Base-by-base conservation (phyloP, 1,140 invertebrate genomes). In the Nomia melanderi region DNA sequence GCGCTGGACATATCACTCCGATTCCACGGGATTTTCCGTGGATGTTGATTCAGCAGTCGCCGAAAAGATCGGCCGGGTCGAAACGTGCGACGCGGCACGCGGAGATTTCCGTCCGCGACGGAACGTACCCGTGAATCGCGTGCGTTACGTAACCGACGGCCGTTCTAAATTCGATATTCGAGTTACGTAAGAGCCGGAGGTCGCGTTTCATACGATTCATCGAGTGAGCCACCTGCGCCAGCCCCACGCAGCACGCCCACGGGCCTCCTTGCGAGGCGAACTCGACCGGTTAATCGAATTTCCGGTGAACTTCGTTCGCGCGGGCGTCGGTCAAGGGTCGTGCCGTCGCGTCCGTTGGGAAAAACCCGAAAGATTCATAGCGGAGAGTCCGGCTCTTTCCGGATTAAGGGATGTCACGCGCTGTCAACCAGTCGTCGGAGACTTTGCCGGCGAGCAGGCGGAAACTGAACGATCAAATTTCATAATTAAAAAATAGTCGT, bases 231-330 rank as follows among this genome's bases (percentile, higher is more conserved):
- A 50, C 17, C 47, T 44, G 41, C 47, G 7, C n/a, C 7, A 1
- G 20, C 44, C 7, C 20, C 33, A 20, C 56, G 39, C 5, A 1
- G 39, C 0, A 4, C 27, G 4, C 8, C 17, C 12, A 17, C 56
- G 3, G 17, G 29, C 17, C 11, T 27, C 7, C 29, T 65, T 0
- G n/a, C 17, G 3, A 17, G 41, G 14, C 36, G n/a, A 36, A n/a
- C 78, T 17, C 53, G 62, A 72, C 71, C 53, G 63, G 50, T 81
- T 71, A 50, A 77, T 82, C 74, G 74, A 82, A 81, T 81, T 72
- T 63, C 56, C 74, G 20, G 17, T 23, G 60, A 59, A 44, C 27
- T 50, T 64, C 44, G 62, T 50, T 76, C 39, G 50, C 27, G 39
- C 63, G 47, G 39, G 20, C 56, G 17, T 47, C 62, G 57, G 20